Conservation (phyloP, 2,113 vertebrate genomes). For the Lophura nycthemera region DNA sequence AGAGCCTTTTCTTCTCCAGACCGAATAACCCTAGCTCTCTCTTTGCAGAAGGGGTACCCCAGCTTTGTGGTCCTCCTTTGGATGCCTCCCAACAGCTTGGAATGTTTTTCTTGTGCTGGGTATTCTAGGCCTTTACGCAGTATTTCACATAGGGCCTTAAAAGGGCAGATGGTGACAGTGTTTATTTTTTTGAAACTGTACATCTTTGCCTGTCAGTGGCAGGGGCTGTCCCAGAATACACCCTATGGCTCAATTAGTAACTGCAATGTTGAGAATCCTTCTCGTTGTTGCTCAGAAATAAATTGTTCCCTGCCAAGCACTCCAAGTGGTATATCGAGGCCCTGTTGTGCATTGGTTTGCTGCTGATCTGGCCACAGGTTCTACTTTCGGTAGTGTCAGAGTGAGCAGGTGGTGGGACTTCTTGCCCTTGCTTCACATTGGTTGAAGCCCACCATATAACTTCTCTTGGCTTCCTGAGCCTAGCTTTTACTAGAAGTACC, state of each 20-base stretch:
- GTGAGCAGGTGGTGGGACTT: not conserved
- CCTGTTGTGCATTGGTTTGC: fast-evolving
- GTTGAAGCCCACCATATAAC: not conserved
- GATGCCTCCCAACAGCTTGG: too few relatives aligned
- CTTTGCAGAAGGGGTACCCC: too few relatives aligned
- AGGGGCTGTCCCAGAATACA: not conserved
- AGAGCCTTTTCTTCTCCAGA: too few relatives aligned
- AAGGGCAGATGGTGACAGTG: too few relatives aligned
- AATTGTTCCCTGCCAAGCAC: not conserved
- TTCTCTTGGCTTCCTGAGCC: not conserved
- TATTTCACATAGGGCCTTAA: too few relatives aligned
- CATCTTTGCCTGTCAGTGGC: not conserved
- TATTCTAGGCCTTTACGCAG: too few relatives aligned
- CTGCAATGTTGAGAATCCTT: not conserved
- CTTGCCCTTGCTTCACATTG: not conserved
- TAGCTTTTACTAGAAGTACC: not conserved
- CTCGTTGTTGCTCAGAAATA: not conserved
- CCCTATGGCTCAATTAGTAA: fast-evolving
- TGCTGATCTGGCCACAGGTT: not conserved
- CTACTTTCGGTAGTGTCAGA: not conserved
- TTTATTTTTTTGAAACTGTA: not conserved
- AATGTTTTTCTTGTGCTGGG: too few relatives aligned
- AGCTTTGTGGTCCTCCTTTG: too few relatives aligned
- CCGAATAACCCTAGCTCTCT: too few relatives aligned
- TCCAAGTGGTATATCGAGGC: not conserved